Base-by-base conservation (phyloP, 2,888 invertebrate genomes). In the Belgica antarctica region DNA sequence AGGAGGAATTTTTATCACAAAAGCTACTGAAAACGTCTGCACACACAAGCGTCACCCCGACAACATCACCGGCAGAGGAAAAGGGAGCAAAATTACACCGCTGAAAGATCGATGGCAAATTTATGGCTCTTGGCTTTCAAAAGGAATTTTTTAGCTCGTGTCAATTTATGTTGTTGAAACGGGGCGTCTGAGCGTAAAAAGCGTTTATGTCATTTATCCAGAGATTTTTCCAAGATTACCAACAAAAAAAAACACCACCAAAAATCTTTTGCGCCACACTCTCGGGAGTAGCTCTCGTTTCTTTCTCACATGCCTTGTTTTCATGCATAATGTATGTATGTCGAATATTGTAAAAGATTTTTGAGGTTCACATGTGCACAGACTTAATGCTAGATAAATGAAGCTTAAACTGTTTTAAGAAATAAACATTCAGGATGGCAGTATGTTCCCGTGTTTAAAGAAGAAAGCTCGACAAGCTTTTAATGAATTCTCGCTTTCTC, bases 171-270 rank as follows among this genome's bases (percentile, higher is more conserved):
- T n/a, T n/a, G n/a, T n/a, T n/a, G n/a, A n/a, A n/a, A n/a, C n/a
- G n/a, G n/a, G n/a, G n/a, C n/a, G n/a, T n/a, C n/a, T n/a, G n/a
- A n/a, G n/a, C n/a, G n/a, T n/a, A n/a, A n/a, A n/a, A n/a, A n/a
- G n/a, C n/a, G n/a, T n/a, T n/a, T n/a, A n/a, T 52, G 52, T 52
- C 52, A 52, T 52, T 52, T 52, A 52, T 52, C 19, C 52, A 52
- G 52, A 52, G 52, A 52, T 52, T 52, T n/a, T 52, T n/a, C 52
- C 17, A 52, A 52, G 52, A 52, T 52, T 52, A 52, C 17, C 41
- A n/a, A n/a, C n/a, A n/a, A n/a, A n/a, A n/a, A n/a, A n/a, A n/a
- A n/a, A n/a, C n/a, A n/a, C n/a, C n/a, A n/a, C n/a, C n/a, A n/a
- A 41, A n/a, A 41, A 41, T 41, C n/a, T n/a, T n/a, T 41, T 41